Evolutionary conservation across 37 sponge, comb jelly and placozoan genomes (phyloP).

Genomic region (Diacarnus erythraeanus): DNA sequence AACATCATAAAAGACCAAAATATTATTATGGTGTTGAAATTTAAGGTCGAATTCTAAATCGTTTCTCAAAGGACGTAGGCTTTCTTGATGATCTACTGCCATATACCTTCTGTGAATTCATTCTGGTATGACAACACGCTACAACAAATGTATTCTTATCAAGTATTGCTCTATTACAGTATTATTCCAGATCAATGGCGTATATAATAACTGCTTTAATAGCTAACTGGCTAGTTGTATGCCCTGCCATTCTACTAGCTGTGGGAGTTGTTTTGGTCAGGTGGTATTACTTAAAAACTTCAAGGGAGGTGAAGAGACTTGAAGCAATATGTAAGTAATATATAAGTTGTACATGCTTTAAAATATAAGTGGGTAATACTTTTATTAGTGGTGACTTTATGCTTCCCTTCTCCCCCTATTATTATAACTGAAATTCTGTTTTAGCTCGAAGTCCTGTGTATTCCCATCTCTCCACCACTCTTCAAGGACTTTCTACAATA

Average conservation of each 20-base stretch:
- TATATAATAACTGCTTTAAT: slow-evolving; percentile 53
- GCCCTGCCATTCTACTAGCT: slow-evolving; percentile 37
- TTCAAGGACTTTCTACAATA: slow-evolving; percentile 79
- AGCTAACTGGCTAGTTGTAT: slow-evolving; percentile 54
- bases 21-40: neutral
- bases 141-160: neutral
- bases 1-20: neutral
- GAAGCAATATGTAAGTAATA: slow-evolving; percentile 65
- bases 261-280: slow-evolving; percentile 25
- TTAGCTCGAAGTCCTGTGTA: slow-evolving; percentile 85
- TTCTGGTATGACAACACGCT: slow-evolving; percentile 26
- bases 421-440: neutral
- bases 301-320: slow-evolving; percentile 75
- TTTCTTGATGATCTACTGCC: slow-evolving; percentile 77
- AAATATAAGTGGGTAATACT: neutral
- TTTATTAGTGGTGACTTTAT: neutral
- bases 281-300: slow-evolving; percentile 55
- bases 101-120: slow-evolving; percentile 31
- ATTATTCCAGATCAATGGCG: neutral
- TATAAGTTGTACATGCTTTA: neutral
- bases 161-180: neutral
- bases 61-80: slow-evolving; percentile 79
- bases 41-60: slow-evolving; percentile 70
- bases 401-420: too few species aligned
- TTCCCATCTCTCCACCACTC: slow-evolving; percentile 75